A percentile compares a stretch with the other conserved stretches of the same genome.
These are phyloP conservation scores for Coilia nasus DNA, from an alignment of 2,797 vertebrate species.

Conservation along the genomic window DNA sequence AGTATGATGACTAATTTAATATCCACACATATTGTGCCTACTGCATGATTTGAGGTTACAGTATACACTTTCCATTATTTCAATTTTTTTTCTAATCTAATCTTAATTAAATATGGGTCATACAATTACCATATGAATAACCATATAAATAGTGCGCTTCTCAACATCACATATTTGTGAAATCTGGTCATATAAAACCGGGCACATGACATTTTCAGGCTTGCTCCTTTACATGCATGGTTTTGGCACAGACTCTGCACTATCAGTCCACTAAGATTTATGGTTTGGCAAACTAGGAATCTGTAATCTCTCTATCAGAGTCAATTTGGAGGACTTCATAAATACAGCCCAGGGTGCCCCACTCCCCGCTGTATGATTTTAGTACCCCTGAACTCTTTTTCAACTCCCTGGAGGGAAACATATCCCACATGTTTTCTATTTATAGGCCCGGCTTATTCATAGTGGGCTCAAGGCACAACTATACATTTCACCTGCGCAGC, in stretches of 20 bases:
- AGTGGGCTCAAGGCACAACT: not conserved
- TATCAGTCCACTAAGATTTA: not conserved
- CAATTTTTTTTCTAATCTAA: not conserved
- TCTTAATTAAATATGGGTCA: not conserved
- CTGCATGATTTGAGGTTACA: slow-evolving; percentile 5
- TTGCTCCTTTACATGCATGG: not conserved
- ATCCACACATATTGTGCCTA: slow-evolving; percentile 5
- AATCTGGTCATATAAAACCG: not conserved
- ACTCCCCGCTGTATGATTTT: not conserved
- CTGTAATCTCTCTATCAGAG: slow-evolving; percentile 13
- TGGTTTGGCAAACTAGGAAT: slow-evolving; percentile 4
- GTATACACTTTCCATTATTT: not conserved
- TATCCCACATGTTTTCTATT: slow-evolving; percentile 19
- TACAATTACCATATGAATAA: not conserved
- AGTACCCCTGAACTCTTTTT: slow-evolving; percentile 11
- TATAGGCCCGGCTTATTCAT: slow-evolving; percentile 7
- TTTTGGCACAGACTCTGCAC: not conserved
- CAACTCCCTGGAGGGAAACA: slow-evolving; percentile 5
- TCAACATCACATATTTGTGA: not conserved
- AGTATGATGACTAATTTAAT: slow-evolving; percentile 21
- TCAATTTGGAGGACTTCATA: slow-evolving; percentile 21
- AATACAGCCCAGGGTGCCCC: not conserved
- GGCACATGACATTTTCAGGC: not conserved
- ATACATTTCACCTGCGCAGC: slow-evolving; percentile 10
- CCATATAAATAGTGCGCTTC: not conserved